Evolutionary conservation across 37 sponge, comb jelly and placozoan species (phyloP), one percentile per base, ranked within the genome.

Genomic region (Chondrosia reniformis): DNA sequence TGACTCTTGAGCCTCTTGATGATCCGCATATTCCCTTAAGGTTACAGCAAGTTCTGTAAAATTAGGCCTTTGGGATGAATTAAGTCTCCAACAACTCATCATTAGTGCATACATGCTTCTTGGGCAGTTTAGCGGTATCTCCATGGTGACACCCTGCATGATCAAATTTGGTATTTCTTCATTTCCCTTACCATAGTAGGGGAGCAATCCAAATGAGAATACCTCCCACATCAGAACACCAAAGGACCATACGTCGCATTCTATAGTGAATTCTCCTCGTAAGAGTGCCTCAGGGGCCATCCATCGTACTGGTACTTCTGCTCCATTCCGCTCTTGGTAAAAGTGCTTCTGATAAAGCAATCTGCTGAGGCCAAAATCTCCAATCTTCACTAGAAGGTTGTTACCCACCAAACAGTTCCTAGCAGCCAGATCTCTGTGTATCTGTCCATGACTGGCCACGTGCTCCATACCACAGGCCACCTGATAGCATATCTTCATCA

Each of bases 151-250:
- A 0, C 82, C 81, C 32, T 67, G 59, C 57, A 49, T 28, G 21
- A 87, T 36, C 46, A 56, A 19, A n/a, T 67, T 34, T 6, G 81
- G 34, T 25, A 87, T 76, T 54, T 87, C 87, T n/a, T 87, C 87
- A 28, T 87, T 81, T 0, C 37, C 7, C 6, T 39, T 62, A 0
- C 82, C 82, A 73, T 42, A 45, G 52, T 72, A 87, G 0, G 87
- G 87, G 10, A 73, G 87, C 46, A 82, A 69, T 33, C 87, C 87
- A 58, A 81, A 81, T 1, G 82, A 80, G 74, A 87, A 87, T n/a
- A 81, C 49, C 67, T 87, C 87, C 87, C 87, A 87, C 40, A 81
- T 28, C 2, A 87, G 78, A 43, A 87, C 71, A 6, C 87, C 87
- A 77, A 82, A 87, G 21, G 87, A 82, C 82, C 82, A 87, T 32